Evolutionary conservation across 2,888 invertebrate genomes (phyloP), one percentile per base, ranked within the genome.

Genomic region (Aphidius colemani): DNA sequence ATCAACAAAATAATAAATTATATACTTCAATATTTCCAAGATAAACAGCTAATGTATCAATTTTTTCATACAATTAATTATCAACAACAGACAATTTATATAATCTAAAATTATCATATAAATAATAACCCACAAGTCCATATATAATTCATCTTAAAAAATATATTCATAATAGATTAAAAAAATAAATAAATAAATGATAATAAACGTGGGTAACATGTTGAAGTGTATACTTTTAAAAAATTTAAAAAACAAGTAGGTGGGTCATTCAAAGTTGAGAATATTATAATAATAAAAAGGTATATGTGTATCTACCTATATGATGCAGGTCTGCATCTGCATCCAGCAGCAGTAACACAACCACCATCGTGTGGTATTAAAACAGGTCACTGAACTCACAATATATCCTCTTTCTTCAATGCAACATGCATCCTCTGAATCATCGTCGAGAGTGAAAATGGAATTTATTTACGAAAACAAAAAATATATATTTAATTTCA

Each of bases 201-300:
- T 55, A 64, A 55, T 64, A 59, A 18, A 60, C 59, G 64, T 64
- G 59, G 64, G 64, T 64, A 64, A 64, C 44, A 63, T 30, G 30
- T 30, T 30, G 3, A 30, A 30, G 30, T 30, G 5, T 30, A n/a
- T n/a, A n/a, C n/a, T n/a, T n/a, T n/a, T n/a, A n/a, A n/a, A n/a
- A n/a, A n/a, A n/a, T n/a, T n/a, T n/a, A n/a, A 57, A 48, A 41
- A 10, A 51, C 63, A 63, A 63, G 63, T 63, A 63, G 63, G 63
- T 63, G 63, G 63, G 58, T 61, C 61, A 61, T 30, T 30, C 5
- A 0, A 30, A 30, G 30, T 30, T 30, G 5, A 30, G 3, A 30
- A 5, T 30, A 30, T 30, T 30, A 30, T 30, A 5, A 30, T 30
- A 30, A 30, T 30, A 30, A 30, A n/a, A 30, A 30, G 30, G 30